Conservation (phyloP, 1,140 invertebrate species). For the Bathynomus jamesi region DNA sequence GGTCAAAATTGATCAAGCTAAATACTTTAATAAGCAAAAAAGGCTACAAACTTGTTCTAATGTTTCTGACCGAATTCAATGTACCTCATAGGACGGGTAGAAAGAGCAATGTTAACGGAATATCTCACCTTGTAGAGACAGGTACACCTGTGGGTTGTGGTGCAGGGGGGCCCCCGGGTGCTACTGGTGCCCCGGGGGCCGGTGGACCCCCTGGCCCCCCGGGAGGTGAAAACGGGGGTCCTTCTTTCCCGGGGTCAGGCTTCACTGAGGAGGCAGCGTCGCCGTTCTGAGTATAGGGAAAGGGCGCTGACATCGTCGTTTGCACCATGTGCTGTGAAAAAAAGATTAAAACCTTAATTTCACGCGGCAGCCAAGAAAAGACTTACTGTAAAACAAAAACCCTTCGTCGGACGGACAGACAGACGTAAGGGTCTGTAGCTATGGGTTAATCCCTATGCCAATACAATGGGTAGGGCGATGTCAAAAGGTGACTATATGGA, state of each 20-base stretch:
- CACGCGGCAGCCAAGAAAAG: no score
- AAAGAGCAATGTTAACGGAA: not conserved
- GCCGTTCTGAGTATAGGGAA: constrained; percentile 58
- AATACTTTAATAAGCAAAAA: not conserved
- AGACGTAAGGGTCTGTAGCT: no score
- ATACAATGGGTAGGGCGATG: no score
- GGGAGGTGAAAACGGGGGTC: constrained; percentile 46
- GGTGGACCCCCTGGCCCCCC: constrained; percentile 17
- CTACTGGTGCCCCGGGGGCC: constrained; percentile 9
- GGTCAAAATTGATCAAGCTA: no score
- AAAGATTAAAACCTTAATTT: no score
- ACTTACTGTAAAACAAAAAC: no score
- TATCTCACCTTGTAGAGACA: constrained; percentile 41
- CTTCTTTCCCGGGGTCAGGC: constrained; percentile 30
- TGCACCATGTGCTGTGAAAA: constrained; percentile 87
- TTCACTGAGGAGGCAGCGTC: constrained; percentile 38
- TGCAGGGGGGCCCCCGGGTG: constrained; percentile 49
- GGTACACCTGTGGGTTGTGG: constrained; percentile 45
- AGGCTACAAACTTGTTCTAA: no score
- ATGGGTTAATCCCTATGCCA: no score
- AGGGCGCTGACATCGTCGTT: constrained; percentile 76
- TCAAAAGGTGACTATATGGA: no score
- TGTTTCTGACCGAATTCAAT: not conserved
- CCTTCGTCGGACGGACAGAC: no score
- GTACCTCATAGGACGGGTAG: not conserved